Conservation (phyloP, 2,113 vertebrate genomes). For the Pelmatolapia mariae region DNA sequence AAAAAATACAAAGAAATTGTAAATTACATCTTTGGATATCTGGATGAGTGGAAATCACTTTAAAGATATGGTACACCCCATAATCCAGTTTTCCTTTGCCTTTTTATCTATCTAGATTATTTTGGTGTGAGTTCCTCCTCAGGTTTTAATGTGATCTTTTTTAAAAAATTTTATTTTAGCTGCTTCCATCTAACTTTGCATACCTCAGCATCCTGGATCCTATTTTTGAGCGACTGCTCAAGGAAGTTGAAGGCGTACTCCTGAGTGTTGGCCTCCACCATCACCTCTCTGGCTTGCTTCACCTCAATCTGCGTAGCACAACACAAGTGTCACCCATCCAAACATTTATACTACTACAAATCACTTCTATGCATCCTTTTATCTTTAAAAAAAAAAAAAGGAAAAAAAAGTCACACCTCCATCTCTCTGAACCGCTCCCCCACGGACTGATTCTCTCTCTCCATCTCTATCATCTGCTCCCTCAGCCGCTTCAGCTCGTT, state of each 20-base stretch:
- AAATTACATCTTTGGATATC: background rate
- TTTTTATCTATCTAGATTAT: background rate
- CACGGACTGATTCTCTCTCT: conserved; percentile 43
- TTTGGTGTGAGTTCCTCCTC: background rate
- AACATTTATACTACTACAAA: too few species aligned
- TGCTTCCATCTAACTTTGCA: background rate
- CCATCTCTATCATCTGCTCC: conserved; percentile 63
- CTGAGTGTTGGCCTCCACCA: conserved; percentile 77
- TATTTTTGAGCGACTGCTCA: conserved; percentile 73
- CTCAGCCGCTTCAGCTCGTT: conserved; percentile 65
- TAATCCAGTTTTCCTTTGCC: background rate
- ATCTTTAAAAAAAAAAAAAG: background rate
- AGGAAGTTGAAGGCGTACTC: conserved; percentile 77
- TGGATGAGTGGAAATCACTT: background rate
- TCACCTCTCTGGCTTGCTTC: conserved; percentile 66
- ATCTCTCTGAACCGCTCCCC: conserved; percentile 52
- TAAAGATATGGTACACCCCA: background rate
- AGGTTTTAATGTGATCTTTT: background rate
- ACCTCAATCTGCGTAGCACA: conserved; percentile 59
- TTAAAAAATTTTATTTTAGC: background rate
- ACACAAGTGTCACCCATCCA: background rate
- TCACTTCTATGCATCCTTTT: background rate
- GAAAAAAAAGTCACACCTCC: conserved; percentile 55
- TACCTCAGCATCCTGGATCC: conserved; percentile 74
- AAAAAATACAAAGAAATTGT: background rate